Conservation (phyloP, 2,888 invertebrate species). For the Subacronicta megacephala region DNA sequence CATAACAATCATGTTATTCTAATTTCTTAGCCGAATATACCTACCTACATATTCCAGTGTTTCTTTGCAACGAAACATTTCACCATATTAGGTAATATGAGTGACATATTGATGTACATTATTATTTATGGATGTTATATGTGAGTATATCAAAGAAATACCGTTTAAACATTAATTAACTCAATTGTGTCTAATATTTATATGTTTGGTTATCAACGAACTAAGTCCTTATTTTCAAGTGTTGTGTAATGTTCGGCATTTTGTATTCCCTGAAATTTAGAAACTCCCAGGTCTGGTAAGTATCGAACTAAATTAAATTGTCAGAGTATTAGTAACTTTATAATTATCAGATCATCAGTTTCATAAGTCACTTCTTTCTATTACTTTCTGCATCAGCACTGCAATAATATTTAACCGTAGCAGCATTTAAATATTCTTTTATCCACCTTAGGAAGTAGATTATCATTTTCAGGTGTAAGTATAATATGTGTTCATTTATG, state of each 20-base stretch:
- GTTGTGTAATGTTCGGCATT: background rate
- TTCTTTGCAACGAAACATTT: constrained; percentile 57
- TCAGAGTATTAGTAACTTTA: background rate
- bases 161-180: background rate
- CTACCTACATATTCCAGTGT: constrained; percentile 41
- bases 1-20: too few species aligned
- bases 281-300: background rate
- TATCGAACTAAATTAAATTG: background rate
- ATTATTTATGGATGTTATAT: too few species aligned
- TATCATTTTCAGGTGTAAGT: too few species aligned
- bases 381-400: too few species aligned
- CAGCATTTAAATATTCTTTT: too few species aligned
- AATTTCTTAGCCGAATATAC: background rate
- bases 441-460: too few species aligned
- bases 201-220: background rate
- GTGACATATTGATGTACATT: background rate
- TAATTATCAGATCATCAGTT: too few species aligned
- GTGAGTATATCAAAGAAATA: background rate
- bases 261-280: background rate
- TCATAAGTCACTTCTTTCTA: too few species aligned
- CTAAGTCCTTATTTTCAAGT: background rate
- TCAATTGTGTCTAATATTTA: background rate
- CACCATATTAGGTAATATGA: background rate
- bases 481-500: too few species aligned
- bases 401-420: too few species aligned